These are phyloP conservation scores for Orussus abietinus DNA, from an alignment of 1,140 invertebrate genomes.

Conservation along the genomic window DNA sequence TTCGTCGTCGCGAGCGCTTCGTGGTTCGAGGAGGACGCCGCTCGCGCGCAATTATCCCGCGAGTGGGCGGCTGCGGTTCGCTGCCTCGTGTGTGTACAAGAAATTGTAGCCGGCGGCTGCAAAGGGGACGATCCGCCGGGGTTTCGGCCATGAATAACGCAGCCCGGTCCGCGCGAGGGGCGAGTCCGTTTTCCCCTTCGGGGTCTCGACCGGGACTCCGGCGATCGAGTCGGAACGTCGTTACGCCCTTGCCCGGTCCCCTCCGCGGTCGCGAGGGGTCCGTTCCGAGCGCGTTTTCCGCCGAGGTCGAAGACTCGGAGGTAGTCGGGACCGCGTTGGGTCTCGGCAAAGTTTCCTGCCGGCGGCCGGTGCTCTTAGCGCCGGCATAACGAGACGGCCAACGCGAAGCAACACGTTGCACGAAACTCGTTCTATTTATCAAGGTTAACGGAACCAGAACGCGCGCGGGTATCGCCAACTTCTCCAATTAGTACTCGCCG, in stretches of 20 bases:
- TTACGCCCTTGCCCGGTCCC: slow-evolving; percentile 33
- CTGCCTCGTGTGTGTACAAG: slow-evolving; percentile 29
- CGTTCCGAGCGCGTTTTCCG: no score
- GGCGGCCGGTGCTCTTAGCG: slow-evolving; percentile 27
- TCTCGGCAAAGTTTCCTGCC: slow-evolving; percentile 28
- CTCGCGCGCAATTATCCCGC: no score
- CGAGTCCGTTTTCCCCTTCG: no score
- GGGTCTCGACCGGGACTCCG: no score
- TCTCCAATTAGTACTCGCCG: slow-evolving; percentile 2
- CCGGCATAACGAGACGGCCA: slow-evolving; percentile 20
- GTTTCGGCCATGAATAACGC: slow-evolving; percentile 30
- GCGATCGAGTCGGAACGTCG: slow-evolving; percentile 37
- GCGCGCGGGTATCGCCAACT: not conserved
- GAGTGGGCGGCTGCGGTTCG: no score
- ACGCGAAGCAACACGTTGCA: slow-evolving; percentile 34
- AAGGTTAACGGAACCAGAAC: slow-evolving; percentile 19
- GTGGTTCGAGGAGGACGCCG: no score
- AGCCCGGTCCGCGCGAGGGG: no score
- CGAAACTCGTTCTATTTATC: slow-evolving; percentile 38
- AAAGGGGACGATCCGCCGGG: slow-evolving; percentile 22
- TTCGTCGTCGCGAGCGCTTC: no score
- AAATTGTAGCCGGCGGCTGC: slow-evolving; percentile 24
- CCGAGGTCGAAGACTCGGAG: not conserved
- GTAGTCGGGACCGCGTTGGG: no score
- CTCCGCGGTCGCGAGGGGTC: no score